Percentiles rank a stretch among this genome's conserved stretches.
phyloP scores from a whole-genome alignment of 1,140 invertebrate species.

The Trichonephila clavipes region DNA sequence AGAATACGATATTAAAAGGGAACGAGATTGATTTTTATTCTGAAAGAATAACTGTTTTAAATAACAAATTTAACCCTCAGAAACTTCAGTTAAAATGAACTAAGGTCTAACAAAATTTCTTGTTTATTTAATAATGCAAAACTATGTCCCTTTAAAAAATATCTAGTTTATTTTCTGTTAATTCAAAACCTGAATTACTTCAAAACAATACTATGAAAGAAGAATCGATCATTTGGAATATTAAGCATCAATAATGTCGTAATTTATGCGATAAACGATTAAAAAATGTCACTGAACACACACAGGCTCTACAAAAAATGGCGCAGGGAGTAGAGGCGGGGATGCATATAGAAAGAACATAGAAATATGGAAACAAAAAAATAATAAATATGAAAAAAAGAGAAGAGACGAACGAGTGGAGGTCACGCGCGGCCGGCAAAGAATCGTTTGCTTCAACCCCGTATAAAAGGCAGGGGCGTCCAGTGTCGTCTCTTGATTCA shows the following conservation, averaged over 20 bases:
- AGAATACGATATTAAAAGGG: too few relatives aligned
- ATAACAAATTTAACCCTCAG: too few relatives aligned
- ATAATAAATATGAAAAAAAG: neutral
- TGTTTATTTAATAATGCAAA: too few relatives aligned
- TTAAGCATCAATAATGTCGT: neutral
- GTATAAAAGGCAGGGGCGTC: neutral
- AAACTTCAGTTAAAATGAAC: too few relatives aligned
- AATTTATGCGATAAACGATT: neutral
- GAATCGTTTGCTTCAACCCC: neutral
- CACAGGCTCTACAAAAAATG: neutral
- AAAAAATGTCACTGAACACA: neutral
- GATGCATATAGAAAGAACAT: neutral
- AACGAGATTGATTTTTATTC: too few relatives aligned
- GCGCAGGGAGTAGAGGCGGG: neutral
- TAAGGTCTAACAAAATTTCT: too few relatives aligned
- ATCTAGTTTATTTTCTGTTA: neutral
- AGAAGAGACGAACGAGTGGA: neutral
- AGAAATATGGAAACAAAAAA: neutral
- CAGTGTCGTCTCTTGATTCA: neutral
- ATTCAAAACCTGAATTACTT: neutral
- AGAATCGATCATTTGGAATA: neutral
- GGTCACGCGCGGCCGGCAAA: neutral
- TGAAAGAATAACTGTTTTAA: too few relatives aligned
- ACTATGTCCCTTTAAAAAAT: too few relatives aligned
- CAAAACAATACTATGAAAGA: neutral